Conservation (phyloP, 2,797 vertebrate species). For the Apogon hyalosoma region DNA sequence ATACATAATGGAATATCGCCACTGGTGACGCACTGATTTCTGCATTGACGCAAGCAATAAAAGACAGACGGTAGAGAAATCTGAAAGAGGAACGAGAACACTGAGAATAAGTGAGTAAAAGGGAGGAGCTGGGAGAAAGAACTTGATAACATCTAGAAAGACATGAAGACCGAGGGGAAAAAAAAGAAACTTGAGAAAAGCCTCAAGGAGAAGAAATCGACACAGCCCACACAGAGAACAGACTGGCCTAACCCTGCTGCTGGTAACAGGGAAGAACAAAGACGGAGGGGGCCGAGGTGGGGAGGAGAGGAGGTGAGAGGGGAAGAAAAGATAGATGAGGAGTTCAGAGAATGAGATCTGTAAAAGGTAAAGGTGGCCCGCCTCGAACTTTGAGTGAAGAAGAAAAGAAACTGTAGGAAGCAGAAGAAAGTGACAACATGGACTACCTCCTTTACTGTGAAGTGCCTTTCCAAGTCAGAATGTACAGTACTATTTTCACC, state of each 20-base stretch:
- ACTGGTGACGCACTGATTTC: slow-evolving; percentile 26
- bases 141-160: slow-evolving; percentile 29
- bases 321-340: slow-evolving; percentile 44
- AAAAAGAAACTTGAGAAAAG: slow-evolving; percentile 46
- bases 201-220: slow-evolving; percentile 58
- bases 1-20: neutral
- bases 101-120: slow-evolving; percentile 12
- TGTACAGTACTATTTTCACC: slow-evolving; percentile 5
- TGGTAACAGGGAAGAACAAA: slow-evolving; percentile 60
- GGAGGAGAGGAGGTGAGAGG: slow-evolving; percentile 49
- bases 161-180: slow-evolving; percentile 17
- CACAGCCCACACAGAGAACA: slow-evolving; percentile 63
- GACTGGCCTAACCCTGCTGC: slow-evolving; percentile 57
- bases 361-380: slow-evolving; percentile 37
- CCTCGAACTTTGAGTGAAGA: slow-evolving; percentile 30
- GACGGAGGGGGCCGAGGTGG: slow-evolving; percentile 30
- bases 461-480: slow-evolving; percentile 1
- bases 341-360: slow-evolving; percentile 40
- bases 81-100: slow-evolving; percentile 11
- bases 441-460: slow-evolving; percentile 1
- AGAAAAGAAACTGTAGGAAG: slow-evolving; percentile 46
- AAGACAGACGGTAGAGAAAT: neutral
- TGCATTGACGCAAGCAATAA: slow-evolving; percentile 43
- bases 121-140: slow-evolving; percentile 12
- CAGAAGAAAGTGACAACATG: slow-evolving; percentile 37